Evolutionary conservation across 1,140 invertebrate genomes (phyloP).

Genomic region (Hestina assimilis): DNA sequence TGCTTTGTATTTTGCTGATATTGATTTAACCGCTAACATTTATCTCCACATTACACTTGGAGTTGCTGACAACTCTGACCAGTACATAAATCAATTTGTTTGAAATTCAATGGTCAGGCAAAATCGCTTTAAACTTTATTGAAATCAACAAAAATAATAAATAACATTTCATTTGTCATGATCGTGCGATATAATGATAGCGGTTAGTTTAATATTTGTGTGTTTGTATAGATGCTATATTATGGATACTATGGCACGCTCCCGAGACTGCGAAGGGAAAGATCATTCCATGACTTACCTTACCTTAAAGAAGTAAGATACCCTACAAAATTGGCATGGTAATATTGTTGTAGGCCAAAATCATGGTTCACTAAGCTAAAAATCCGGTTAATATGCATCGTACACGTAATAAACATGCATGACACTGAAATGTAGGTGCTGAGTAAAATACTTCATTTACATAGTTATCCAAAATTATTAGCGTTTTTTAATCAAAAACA

Average conservation of each 20-base stretch:
- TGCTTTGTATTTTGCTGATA: slow-evolving; percentile 3
- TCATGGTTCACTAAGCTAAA: slow-evolving; percentile 11
- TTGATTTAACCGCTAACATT: slow-evolving; percentile 8
- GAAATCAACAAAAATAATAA: slow-evolving; percentile 4
- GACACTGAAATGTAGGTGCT: slow-evolving; percentile 16
- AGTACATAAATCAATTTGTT: slow-evolving; percentile 9
- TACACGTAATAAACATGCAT: slow-evolving; percentile 17
- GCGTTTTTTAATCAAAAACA: slow-evolving; percentile 1
- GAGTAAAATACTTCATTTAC: background rate
- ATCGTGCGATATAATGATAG: background rate
- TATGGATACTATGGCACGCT: slow-evolving; percentile 83
- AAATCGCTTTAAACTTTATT: background rate
- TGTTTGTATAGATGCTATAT: slow-evolving; percentile 81
- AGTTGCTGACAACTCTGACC: background rate
- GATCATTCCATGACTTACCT: slow-evolving; percentile 85
- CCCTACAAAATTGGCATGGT: slow-evolving; percentile 48
- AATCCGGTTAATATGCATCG: slow-evolving; percentile 8
- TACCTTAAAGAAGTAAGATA: slow-evolving; percentile 82
- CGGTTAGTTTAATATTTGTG: slow-evolving; percentile 27
- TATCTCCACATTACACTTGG: slow-evolving; percentile 1
- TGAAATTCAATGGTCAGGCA: slow-evolving; percentile 9
- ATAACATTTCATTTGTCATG: background rate
- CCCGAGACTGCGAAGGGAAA: slow-evolving; percentile 84
- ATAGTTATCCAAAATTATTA: background rate
- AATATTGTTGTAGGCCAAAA: slow-evolving; percentile 10